Evolutionary conservation across 2,888 invertebrate species (phyloP).

Genomic region (Cryptocephalus moraei): DNA sequence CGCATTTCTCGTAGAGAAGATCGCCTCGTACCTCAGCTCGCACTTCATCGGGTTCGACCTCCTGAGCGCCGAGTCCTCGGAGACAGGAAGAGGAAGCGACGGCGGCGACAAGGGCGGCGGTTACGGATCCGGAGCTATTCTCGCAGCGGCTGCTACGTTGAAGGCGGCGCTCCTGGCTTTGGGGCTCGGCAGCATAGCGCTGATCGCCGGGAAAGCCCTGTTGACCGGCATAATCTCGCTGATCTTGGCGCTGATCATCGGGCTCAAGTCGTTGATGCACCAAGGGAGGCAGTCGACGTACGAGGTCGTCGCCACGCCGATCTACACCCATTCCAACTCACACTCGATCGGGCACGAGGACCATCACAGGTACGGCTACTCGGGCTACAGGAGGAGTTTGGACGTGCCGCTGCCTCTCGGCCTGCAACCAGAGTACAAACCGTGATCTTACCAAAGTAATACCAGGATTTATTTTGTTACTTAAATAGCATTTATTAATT

Average conservation of each 20-base stretch:
- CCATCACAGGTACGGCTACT: conserved; percentile 39
- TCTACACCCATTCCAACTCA: conserved; percentile 60
- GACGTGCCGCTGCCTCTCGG: conserved; percentile 35
- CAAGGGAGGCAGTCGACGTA: conserved; percentile 66
- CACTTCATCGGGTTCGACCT: conserved; percentile 61
- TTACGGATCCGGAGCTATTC: conserved; percentile 36
- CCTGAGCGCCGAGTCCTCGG: conserved; percentile 49
- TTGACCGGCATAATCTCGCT: conserved; percentile 75
- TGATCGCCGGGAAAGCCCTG: conserved; percentile 73
- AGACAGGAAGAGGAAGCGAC: conserved; percentile 34
- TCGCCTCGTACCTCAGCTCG: conserved; percentile 60
- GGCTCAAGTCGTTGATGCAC: conserved; percentile 58
- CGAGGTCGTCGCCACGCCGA: conserved; percentile 74
- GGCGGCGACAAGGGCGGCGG: conserved; percentile 44
- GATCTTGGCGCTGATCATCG: conserved; percentile 65
- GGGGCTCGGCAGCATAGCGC: conserved; percentile 59
- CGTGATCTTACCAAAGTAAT: conserved; percentile 29
- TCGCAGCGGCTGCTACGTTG: conserved; percentile 46
- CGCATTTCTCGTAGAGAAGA: conserved; percentile 59
- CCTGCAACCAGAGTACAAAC: conserved; percentile 48
- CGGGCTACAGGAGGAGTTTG: conserved; percentile 46
- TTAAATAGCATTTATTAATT: too few relatives aligned
- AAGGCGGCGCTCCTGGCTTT: conserved; percentile 63
- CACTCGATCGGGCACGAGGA: conserved; percentile 59
- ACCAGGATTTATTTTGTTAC: too few relatives aligned